Evolutionary conservation across 2,113 vertebrate species (phyloP).

Genomic region (Pipa parva): DNA sequence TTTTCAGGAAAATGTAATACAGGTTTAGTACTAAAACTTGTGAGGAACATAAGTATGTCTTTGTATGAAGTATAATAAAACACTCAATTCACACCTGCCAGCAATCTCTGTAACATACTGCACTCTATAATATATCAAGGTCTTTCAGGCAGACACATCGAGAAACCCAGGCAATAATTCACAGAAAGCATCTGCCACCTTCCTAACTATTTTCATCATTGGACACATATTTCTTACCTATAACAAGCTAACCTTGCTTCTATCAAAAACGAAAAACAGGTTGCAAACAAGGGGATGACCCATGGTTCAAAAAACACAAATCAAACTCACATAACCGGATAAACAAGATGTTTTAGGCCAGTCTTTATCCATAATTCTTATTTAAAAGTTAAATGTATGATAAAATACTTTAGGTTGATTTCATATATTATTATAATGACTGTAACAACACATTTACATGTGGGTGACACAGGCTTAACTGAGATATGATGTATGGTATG

Average conservation of each 20-base stretch:
- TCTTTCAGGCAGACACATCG: slow-evolving; percentile 29
- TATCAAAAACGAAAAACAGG: slow-evolving; percentile 19
- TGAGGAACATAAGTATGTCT: slow-evolving; percentile 1
- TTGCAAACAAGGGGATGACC: background rate
- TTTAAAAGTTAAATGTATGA: slow-evolving; percentile 16
- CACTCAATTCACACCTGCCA: slow-evolving; percentile 36
- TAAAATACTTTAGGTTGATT: background rate
- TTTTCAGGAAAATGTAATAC: background rate
- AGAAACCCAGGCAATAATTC: slow-evolving; percentile 25
- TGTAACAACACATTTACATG: too few relatives aligned
- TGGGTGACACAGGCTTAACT: too few relatives aligned
- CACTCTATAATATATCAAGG: slow-evolving; percentile 30
- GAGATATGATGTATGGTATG: too few relatives aligned
- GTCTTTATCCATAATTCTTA: slow-evolving; percentile 1
- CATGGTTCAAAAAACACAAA: slow-evolving; percentile 24
- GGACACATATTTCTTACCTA: slow-evolving; percentile 28
- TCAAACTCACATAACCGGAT: slow-evolving; percentile 8
- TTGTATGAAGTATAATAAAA: slow-evolving; percentile 22
- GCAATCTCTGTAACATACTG: slow-evolving; percentile 20
- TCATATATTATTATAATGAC: background rate
- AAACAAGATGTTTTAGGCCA: slow-evolving; percentile 4
- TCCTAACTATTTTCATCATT: slow-evolving; percentile 32
- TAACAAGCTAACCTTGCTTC: slow-evolving; percentile 22
- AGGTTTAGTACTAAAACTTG: background rate
- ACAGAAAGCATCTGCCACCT: slow-evolving; percentile 16